phyloP scores from a whole-genome alignment of 2,113 vertebrate species.

The Macrotus californicus region DNA sequence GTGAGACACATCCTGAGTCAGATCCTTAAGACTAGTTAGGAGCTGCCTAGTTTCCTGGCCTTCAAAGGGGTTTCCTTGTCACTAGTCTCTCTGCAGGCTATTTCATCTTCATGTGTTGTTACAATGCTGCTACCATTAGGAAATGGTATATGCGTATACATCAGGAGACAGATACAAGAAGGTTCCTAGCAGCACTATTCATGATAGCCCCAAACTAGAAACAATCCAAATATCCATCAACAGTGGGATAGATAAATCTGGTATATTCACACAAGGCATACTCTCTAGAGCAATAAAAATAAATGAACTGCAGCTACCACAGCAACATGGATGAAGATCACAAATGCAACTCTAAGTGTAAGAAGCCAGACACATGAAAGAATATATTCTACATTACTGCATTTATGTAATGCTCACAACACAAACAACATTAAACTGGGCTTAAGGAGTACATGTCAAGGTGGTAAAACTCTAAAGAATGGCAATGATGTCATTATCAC shows the following conservation, averaged over 20 bases:
- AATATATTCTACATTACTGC: neutral
- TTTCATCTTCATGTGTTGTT: neutral
- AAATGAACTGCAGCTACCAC: neutral
- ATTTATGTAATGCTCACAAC: slow-evolving; percentile 7
- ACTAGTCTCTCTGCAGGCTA: neutral
- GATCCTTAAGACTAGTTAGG: neutral
- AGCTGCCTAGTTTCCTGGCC: neutral
- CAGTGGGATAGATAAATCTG: neutral
- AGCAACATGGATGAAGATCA: neutral
- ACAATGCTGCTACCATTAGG: neutral
- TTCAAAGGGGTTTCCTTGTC: neutral
- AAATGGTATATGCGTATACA: neutral
- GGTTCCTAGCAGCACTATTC: neutral
- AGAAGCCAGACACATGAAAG: neutral
- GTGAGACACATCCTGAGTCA: neutral
- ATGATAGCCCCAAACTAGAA: neutral
- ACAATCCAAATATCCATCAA: neutral
- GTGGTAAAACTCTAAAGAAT: slow-evolving; percentile 17
- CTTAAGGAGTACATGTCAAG: neutral
- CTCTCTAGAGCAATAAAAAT: slow-evolving; percentile 11
- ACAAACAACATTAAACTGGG: neutral
- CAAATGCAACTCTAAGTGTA: neutral
- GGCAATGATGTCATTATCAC: neutral
- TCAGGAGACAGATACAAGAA: neutral
- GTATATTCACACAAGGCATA: neutral